Conservation (phyloP, 2,888 invertebrate species). For the Dioctria rufipes region DNA sequence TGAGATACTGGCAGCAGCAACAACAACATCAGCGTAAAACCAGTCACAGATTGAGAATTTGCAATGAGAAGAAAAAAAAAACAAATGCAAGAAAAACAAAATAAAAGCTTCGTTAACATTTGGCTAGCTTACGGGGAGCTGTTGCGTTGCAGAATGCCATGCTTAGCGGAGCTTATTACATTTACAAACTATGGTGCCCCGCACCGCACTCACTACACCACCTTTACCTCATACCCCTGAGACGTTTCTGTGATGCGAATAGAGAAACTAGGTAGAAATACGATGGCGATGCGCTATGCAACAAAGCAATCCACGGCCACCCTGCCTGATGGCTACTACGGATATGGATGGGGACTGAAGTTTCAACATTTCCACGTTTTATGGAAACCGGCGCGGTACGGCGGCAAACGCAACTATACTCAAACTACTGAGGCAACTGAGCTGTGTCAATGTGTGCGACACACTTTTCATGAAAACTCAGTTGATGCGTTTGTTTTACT, state of each 20-base stretch:
- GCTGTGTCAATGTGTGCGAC: slow-evolving; percentile 31
- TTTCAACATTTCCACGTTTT: slow-evolving; percentile 30
- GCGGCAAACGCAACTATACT: not conserved
- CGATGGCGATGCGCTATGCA: slow-evolving; percentile 3
- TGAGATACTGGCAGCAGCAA: too few species aligned
- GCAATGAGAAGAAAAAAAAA: slow-evolving; percentile 17
- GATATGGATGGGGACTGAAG: slow-evolving; percentile 5
- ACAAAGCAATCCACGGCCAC: slow-evolving; percentile 30
- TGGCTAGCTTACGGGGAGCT: not conserved
- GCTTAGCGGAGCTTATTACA: slow-evolving; percentile 28
- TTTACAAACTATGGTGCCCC: not conserved
- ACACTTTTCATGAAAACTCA: slow-evolving; percentile 16
- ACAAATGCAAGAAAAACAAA: slow-evolving; percentile 9
- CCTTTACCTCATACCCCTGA: not conserved
- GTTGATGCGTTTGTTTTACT: slow-evolving; percentile 46
- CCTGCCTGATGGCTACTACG: not conserved
- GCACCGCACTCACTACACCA: not conserved
- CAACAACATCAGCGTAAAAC: not conserved
- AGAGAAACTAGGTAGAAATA: slow-evolving; percentile 16
- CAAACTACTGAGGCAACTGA: not conserved
- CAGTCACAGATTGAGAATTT: slow-evolving; percentile 30
- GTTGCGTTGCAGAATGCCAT: slow-evolving; percentile 12
- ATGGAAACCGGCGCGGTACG: slow-evolving; percentile 2
- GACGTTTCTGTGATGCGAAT: not conserved
- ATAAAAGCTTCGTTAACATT: slow-evolving; percentile 25